Conservation (phyloP, 2,113 vertebrate species). For the Eulacestoma nigropectus region DNA sequence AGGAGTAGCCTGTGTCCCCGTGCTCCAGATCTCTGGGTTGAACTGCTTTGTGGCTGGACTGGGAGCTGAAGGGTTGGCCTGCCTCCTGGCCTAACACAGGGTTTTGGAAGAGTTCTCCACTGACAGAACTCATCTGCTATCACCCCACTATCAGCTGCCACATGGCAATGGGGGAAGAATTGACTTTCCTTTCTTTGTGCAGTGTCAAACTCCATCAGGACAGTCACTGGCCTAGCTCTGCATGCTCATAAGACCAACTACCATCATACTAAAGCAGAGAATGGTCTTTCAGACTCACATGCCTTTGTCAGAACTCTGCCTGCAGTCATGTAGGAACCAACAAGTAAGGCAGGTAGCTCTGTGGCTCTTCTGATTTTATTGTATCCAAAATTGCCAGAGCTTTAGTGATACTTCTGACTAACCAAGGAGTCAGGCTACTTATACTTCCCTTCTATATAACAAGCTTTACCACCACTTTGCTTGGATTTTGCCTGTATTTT, state of each 20-base stretch:
- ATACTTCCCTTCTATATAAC: not conserved
- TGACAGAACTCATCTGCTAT: not conserved
- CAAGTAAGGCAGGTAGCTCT: not conserved
- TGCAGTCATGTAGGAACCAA: not conserved
- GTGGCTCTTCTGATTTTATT: not conserved
- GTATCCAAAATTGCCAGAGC: not conserved
- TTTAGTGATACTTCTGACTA: not conserved
- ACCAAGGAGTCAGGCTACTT: not conserved
- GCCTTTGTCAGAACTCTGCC: not conserved
- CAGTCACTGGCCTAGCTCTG: not conserved
- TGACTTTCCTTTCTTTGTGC: not conserved
- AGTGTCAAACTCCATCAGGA: not conserved
- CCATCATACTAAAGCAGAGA: not conserved
- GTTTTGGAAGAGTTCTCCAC: not conserved
- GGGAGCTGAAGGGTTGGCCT: not conserved
- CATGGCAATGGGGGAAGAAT: not conserved
- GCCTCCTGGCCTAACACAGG: not conserved
- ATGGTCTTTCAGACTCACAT: not conserved
- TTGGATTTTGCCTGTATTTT: not conserved
- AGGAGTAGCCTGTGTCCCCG: not conserved
- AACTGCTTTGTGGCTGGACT: not conserved
- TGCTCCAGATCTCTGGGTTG: accelerated
- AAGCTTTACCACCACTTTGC: not conserved
- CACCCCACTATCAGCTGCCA: not conserved
- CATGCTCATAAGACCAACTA: accelerated